Conservation (phyloP, 2,113 vertebrate genomes). For the Brachyhypopomus gauderio region DNA sequence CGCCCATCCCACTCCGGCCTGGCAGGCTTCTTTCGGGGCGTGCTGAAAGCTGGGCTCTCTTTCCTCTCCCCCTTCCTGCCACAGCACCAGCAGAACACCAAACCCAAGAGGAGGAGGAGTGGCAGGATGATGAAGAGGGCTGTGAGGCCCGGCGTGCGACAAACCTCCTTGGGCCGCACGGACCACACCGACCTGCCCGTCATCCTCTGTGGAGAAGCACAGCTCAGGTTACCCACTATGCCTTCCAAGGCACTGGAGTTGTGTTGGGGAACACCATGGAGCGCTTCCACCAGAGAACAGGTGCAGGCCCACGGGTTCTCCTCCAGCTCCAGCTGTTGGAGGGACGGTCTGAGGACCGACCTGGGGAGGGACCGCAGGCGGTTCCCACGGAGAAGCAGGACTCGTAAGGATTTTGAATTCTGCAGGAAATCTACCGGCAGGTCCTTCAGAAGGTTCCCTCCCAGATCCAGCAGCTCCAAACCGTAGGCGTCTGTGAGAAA, state of each 20-base stretch:
- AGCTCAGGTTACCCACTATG: constrained; percentile 69
- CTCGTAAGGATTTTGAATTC: constrained; percentile 70
- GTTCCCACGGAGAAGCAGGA: constrained; percentile 77
- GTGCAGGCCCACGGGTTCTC: constrained; percentile 84
- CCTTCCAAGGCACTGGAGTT: constrained; percentile 60
- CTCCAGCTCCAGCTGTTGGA: constrained; percentile 74
- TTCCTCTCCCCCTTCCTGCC: constrained; percentile 74
- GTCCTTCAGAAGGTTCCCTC: constrained; percentile 74
- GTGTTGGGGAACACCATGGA: constrained; percentile 50
- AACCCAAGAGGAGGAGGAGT: constrained; percentile 67
- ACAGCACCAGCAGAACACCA: constrained; percentile 82
- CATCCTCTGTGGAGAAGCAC: constrained; percentile 69
- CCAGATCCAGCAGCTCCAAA: constrained; percentile 77
- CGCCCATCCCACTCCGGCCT: constrained; percentile 58
- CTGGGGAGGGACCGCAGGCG: constrained; percentile 70
- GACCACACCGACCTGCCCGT: constrained; percentile 61
- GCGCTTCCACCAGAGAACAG: constrained; percentile 71
- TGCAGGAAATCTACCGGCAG: constrained; percentile 78
- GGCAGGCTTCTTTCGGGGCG: constrained; percentile 60
- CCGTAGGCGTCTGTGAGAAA: constrained; percentile 75
- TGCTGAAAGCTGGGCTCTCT: constrained; percentile 62
- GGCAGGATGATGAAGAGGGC: constrained; percentile 84
- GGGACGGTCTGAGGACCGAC: constrained; percentile 69
- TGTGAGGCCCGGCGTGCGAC: constrained; percentile 72
- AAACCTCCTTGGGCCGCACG: constrained; percentile 67